Evolutionary conservation across 1,140 invertebrate genomes (phyloP).

Genomic region (Drosophila trapezifrons): DNA sequence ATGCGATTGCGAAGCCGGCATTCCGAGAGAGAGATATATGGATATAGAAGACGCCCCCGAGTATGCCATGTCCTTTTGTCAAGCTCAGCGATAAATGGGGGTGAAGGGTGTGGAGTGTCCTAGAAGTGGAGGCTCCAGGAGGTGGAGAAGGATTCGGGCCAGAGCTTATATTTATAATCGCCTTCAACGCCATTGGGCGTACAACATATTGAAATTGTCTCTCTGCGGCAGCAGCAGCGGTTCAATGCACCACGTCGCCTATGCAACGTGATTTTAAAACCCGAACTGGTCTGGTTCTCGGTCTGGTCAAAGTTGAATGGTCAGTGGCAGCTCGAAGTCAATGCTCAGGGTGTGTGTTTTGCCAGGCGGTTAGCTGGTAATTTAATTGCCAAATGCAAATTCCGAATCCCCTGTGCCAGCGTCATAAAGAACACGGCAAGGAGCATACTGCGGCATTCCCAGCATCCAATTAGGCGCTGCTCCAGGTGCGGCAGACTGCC

Average conservation of each 20-base stretch:
- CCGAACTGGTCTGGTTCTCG: slow-evolving; percentile 4
- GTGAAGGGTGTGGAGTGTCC: neutral
- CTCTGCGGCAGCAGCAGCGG: slow-evolving; percentile 1
- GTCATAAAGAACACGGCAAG: slow-evolving; percentile 33
- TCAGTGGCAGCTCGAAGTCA: slow-evolving; percentile 25
- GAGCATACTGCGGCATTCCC: slow-evolving; percentile 7
- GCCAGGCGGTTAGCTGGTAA: slow-evolving; percentile 40
- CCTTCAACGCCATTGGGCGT: slow-evolving; percentile 27
- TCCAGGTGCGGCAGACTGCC: slow-evolving; percentile 35
- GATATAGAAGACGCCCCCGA: slow-evolving; percentile 6
- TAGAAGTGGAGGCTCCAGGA: too few species aligned
- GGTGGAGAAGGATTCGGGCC: slow-evolving; percentile 4
- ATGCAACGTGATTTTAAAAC: slow-evolving; percentile 42
- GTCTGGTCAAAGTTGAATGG: slow-evolving; percentile 56
- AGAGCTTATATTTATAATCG: slow-evolving; percentile 18
- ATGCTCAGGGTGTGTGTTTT: slow-evolving; percentile 34
- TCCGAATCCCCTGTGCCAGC: slow-evolving; percentile 1
- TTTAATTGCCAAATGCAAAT: slow-evolving; percentile 67
- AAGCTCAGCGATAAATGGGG: neutral
- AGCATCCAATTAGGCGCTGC: slow-evolving; percentile 27
- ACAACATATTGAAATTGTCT: slow-evolving; percentile 62
- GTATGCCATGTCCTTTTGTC: slow-evolving; percentile 1
- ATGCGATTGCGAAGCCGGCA: slow-evolving; percentile 10
- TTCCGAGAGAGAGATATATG: slow-evolving; percentile 9
- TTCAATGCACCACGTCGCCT: slow-evolving; percentile 41